These are phyloP conservation scores for Telenomus remus DNA, from an alignment of 1,140 invertebrate species.

Conservation along the genomic window DNA sequence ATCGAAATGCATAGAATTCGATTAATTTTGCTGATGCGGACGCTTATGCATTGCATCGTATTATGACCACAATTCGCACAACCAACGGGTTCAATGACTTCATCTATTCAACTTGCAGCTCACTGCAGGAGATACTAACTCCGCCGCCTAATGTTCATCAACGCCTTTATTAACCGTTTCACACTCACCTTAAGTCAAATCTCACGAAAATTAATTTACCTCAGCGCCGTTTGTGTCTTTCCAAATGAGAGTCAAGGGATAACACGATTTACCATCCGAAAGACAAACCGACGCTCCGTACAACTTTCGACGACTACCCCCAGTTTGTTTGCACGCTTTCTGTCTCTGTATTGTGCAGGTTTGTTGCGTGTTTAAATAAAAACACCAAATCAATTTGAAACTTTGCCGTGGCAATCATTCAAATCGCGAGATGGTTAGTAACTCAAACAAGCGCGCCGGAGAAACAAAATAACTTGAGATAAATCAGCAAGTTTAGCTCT, in stretches of 20 bases:
- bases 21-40: constrained; percentile 53
- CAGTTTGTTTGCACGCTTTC: not conserved
- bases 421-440: too few relatives aligned
- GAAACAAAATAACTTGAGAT: too few relatives aligned
- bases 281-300: constrained; percentile 10
- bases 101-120: constrained; percentile 37
- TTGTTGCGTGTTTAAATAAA: not conserved
- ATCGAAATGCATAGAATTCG: constrained; percentile 57
- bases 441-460: too few relatives aligned
- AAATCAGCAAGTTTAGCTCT: too few relatives aligned
- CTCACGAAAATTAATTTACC: constrained; percentile 16
- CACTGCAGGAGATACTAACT: constrained; percentile 18
- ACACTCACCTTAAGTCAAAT: constrained; percentile 42
- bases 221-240: constrained; percentile 2
- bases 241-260: constrained; percentile 20
- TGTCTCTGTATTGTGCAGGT: not conserved
- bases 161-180: constrained; percentile 48
- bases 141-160: constrained; percentile 30
- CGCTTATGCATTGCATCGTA: constrained; percentile 53
- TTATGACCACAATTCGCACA: constrained; percentile 51
- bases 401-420: not conserved
- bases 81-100: constrained; percentile 26
- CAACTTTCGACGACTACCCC: not conserved
- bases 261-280: constrained; percentile 18
- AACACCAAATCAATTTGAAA: not conserved